Percentiles rank a stretch among this genome's conserved stretches.
Evolutionary conservation across 2,113 vertebrate genomes (phyloP).

Genomic region (Willisornis vidua): DNA sequence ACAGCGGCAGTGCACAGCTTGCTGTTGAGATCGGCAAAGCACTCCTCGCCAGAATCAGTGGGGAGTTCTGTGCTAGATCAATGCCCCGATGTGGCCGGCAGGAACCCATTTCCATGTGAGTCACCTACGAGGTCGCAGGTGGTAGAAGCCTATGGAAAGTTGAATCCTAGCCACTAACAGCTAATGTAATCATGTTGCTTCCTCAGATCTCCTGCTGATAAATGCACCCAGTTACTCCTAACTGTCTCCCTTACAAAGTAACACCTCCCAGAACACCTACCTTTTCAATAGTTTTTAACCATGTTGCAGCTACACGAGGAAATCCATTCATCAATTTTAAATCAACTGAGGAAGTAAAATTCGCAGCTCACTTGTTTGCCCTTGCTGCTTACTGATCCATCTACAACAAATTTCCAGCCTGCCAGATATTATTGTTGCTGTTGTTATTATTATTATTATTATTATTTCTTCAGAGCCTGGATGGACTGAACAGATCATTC

Average conservation of each 20-base stretch:
- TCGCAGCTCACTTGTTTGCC: not conserved
- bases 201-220: constrained; percentile 63
- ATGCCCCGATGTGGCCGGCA: not conserved
- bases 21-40: fast-evolving
- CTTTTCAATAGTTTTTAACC: constrained; percentile 43
- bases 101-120: not conserved
- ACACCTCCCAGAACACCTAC: constrained; percentile 49
- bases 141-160: constrained; percentile 50
- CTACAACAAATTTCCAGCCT: constrained; percentile 7
- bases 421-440: not conserved
- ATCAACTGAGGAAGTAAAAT: constrained; percentile 52
- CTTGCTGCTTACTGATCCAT: not conserved
- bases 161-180: constrained; percentile 60
- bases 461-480: not conserved
- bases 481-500: not conserved
- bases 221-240: constrained; percentile 45
- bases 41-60: not conserved
- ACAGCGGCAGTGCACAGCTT: fast-evolving
- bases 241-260: constrained; percentile 50
- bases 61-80: not conserved
- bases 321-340: constrained; percentile 67
- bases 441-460: not conserved
- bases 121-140: constrained; percentile 11
- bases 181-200: constrained; percentile 44
- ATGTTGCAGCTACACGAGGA: constrained; percentile 9